phyloP scores from a whole-genome alignment of 2,113 vertebrate genomes.

The Gavia stellata region DNA sequence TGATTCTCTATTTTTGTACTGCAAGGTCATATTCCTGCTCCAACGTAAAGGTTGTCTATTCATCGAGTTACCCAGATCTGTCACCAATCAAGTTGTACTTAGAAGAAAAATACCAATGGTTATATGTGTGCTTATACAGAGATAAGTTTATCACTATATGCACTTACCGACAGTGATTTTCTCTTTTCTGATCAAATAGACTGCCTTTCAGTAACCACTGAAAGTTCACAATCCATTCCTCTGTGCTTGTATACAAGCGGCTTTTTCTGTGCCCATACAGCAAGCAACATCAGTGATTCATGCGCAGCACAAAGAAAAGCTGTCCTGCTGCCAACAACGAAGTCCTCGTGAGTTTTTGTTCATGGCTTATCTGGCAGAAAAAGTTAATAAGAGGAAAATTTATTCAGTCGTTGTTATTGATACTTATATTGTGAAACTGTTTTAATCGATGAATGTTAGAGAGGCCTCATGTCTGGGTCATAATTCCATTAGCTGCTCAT shows the following conservation, averaged over 20 bases:
- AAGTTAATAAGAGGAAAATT: background rate
- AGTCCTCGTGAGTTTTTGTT: background rate
- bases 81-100: background rate
- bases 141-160: background rate
- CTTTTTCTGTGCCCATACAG: background rate
- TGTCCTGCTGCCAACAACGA: background rate
- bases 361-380: background rate
- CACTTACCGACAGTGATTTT: background rate
- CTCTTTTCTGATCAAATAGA: background rate
- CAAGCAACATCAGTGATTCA: background rate
- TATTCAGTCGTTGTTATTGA: background rate
- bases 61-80: background rate
- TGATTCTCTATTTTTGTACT: background rate
- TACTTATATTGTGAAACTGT: background rate
- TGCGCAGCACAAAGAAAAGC: background rate
- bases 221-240: background rate
- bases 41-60: background rate
- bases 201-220: background rate
- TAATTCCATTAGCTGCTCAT: background rate
- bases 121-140: background rate
- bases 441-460: background rate
- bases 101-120: background rate
- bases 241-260: background rate
- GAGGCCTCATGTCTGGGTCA: background rate
- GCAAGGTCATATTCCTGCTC: background rate